Percentiles rank a stretch among this genome's conserved stretches.
Conservation (phyloP, 2,113 vertebrate genomes). For the Podarcis cretensis region DNA sequence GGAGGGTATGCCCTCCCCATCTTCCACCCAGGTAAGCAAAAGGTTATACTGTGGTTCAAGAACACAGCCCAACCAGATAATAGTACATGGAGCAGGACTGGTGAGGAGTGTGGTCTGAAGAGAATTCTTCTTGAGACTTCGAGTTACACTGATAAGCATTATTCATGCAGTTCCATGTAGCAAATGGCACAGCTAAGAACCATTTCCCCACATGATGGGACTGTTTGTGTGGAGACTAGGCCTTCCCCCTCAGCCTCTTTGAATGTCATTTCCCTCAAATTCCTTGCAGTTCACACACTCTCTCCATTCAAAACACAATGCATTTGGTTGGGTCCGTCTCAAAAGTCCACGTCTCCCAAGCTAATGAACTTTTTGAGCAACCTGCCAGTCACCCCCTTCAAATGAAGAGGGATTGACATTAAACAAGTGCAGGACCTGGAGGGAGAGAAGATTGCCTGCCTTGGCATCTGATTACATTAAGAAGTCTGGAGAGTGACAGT, state of each 20-base stretch:
- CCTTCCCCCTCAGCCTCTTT: no score
- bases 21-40: no score
- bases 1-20: no score
- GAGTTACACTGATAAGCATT: not conserved
- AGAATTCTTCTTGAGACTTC: no score
- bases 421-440: slow-evolving; percentile 4
- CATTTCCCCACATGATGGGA: not conserved
- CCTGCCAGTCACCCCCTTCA: slow-evolving; percentile 26
- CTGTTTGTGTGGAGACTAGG: not conserved
- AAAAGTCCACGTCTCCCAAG: not conserved
- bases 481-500: slow-evolving; percentile 15
- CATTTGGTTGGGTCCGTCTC: not conserved
- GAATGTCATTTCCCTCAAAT: not conserved
- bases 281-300: not conserved
- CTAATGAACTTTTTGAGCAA: slow-evolving; percentile 31
- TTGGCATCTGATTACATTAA: slow-evolving; percentile 24
- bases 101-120: no score
- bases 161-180: not conserved
- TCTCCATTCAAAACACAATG: not conserved
- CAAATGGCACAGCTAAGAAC: not conserved
- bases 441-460: slow-evolving; percentile 12
- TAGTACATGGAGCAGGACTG: no score
- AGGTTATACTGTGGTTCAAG: no score
- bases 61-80: no score
- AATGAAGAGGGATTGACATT: slow-evolving; percentile 26